Evolutionary conservation across 2,113 vertebrate genomes (phyloP).

Genomic region (Mesocricetus auratus): DNA sequence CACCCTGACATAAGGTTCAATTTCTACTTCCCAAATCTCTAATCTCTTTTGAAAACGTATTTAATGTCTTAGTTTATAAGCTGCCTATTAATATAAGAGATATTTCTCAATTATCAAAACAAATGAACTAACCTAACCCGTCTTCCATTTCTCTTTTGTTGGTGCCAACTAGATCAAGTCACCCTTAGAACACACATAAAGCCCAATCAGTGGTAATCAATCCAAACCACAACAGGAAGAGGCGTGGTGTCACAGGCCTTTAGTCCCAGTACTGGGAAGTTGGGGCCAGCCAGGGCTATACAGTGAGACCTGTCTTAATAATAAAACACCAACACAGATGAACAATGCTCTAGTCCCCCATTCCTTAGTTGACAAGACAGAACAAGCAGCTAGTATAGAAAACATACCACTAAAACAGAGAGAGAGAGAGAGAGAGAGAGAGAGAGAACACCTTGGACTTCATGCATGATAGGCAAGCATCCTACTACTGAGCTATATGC

Average conservation of each 20-base stretch:
- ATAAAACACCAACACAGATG: background rate
- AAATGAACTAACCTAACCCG: constrained; percentile 1
- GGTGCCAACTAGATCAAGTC: background rate
- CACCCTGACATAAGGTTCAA: background rate
- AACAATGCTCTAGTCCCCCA: background rate
- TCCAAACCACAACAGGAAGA: background rate
- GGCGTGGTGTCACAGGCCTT: background rate
- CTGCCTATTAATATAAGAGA: background rate
- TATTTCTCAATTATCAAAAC: background rate
- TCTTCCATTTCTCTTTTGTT: background rate
- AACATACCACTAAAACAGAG: background rate
- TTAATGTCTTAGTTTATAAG: background rate
- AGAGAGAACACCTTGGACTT: background rate
- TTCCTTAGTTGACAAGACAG: background rate
- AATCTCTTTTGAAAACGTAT: background rate
- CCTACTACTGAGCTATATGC: background rate
- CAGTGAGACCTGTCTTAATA: background rate
- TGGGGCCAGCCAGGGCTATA: background rate
- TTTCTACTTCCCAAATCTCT: background rate
- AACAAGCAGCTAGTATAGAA: background rate
- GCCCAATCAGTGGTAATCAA: background rate
- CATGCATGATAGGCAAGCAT: background rate
- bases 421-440: background rate
- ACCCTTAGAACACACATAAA: background rate
- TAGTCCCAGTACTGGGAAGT: background rate